A percentile compares a stretch with the other conserved stretches of the same genome.
Conservation (phyloP, 2,113 vertebrate species). For the Charina bottae region DNA sequence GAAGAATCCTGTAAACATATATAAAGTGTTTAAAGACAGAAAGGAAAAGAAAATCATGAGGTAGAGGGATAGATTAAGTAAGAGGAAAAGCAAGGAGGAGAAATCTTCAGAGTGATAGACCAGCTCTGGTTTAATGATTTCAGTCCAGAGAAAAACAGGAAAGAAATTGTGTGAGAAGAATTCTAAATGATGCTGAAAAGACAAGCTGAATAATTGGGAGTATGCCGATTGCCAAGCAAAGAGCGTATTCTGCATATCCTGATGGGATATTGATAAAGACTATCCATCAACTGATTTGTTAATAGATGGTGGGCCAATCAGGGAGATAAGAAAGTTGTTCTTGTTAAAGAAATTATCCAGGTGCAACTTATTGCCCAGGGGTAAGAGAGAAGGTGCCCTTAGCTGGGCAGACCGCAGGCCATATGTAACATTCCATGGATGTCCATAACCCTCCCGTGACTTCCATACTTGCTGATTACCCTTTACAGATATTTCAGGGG, state of each 20-base stretch:
- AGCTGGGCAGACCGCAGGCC: neutral
- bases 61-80: neutral
- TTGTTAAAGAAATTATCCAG: neutral
- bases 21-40: conserved; percentile 18
- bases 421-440: neutral
- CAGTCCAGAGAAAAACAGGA: conserved; percentile 24
- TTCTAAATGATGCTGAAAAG: neutral
- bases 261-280: neutral
- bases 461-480: neutral
- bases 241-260: neutral
- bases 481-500: neutral
- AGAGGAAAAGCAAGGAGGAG: neutral
- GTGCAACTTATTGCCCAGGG: neutral
- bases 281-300: too few species aligned
- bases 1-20: conserved; percentile 47
- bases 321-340: neutral
- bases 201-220: neutral
- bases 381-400: neutral
- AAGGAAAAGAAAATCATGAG: conserved; percentile 39
- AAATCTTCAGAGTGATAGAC: neutral
- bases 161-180: fast-evolving
- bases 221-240: neutral
- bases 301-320: neutral
- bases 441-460: neutral
- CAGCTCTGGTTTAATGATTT: conserved; percentile 20